phyloP scores from a whole-genome alignment of 2,113 vertebrate genomes.

The Piprites chloris region DNA sequence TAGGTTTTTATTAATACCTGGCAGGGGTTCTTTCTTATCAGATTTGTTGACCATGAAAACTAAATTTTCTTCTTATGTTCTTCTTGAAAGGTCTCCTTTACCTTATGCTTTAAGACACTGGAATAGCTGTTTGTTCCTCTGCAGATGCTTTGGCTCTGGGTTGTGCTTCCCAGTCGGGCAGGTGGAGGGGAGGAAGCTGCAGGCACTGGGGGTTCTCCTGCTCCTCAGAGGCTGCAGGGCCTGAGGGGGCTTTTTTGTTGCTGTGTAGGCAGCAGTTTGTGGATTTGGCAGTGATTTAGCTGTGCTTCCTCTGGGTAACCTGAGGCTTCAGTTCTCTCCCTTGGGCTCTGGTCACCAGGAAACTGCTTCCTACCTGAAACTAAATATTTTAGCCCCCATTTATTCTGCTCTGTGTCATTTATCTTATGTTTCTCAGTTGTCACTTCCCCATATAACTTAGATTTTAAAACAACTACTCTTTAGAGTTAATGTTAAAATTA shows the following conservation, averaged over 20 bases:
- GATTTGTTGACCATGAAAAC: neutral
- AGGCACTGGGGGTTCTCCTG: neutral
- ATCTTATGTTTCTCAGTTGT: neutral
- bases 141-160: neutral
- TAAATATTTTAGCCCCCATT: neutral
- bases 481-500: neutral
- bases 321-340: neutral
- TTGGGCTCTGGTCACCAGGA: neutral
- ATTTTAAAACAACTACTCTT: neutral
- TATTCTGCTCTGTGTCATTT: neutral
- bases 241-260: neutral
- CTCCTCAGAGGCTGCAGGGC: neutral
- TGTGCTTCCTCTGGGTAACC: neutral
- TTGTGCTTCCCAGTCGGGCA: neutral
- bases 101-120: neutral
- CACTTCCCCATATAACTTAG: neutral
- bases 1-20: neutral
- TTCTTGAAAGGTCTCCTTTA: neutral
- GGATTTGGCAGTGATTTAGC: neutral
- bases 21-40: accelerated
- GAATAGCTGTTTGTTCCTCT: neutral
- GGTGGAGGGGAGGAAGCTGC: neutral
- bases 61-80: neutral
- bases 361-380: neutral
- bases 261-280: neutral